Conservation (phyloP, 2,113 vertebrate genomes). For the Dicerorhinus sumatrensis region DNA sequence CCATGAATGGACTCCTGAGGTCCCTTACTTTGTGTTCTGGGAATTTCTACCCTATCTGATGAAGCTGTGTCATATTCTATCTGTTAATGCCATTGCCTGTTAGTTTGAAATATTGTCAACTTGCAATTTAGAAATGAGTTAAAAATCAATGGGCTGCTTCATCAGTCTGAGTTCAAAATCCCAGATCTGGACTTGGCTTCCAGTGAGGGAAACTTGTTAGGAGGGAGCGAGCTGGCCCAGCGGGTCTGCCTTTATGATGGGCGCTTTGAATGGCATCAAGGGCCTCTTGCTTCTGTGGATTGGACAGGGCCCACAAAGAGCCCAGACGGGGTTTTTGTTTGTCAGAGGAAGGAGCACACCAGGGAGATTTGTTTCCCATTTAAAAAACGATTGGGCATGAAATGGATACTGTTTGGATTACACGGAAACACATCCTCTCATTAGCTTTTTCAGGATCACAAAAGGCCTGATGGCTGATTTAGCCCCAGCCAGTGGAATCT, state of each 20-base stretch:
- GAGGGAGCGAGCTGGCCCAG: neutral
- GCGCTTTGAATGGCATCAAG: neutral
- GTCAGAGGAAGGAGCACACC: conserved; percentile 69
- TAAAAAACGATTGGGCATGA: conserved; percentile 85
- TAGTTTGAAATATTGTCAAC: neutral
- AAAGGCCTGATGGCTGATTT: conserved; percentile 73
- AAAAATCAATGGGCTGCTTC: neutral
- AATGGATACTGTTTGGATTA: conserved; percentile 85
- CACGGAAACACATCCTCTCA: conserved; percentile 81
- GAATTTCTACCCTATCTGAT: neutral
- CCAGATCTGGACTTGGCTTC: neutral
- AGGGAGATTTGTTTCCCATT: conserved; percentile 84
- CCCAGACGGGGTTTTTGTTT: conserved; percentile 67
- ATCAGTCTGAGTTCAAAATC: neutral
- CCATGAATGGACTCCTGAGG: fast-evolving
- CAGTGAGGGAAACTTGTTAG: neutral
- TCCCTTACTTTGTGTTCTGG: neutral
- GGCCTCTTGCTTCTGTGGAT: conserved; percentile 12
- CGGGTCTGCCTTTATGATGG: neutral
- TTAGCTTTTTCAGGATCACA: conserved; percentile 83
- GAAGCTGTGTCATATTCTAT: neutral
- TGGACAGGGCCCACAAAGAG: conserved; percentile 20
- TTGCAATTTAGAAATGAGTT: conserved; percentile 9
- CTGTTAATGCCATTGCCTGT: neutral
- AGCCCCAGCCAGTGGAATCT: conserved; percentile 61